Evolutionary conservation across 1,140 invertebrate genomes (phyloP).

Genomic region (Riptortus pedestris): DNA sequence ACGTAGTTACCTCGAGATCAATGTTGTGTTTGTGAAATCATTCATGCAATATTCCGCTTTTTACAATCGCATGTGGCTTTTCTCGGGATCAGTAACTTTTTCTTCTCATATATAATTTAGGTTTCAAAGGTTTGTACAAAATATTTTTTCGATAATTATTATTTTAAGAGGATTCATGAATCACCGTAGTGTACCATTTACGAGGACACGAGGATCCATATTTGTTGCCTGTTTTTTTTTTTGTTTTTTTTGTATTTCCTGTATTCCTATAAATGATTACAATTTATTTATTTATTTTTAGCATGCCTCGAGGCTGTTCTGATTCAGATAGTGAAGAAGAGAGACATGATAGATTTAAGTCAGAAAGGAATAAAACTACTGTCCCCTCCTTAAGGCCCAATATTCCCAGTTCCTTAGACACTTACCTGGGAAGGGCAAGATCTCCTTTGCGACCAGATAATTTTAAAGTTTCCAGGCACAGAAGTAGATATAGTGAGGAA

Average conservation of each 20-base stretch:
- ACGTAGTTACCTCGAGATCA: not conserved
- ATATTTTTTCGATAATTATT: too few relatives aligned
- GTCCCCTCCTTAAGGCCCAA: not conserved
- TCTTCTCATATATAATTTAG: not conserved
- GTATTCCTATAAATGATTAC: not conserved
- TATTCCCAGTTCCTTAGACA: constrained; percentile 1
- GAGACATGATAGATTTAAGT: constrained; percentile 23
- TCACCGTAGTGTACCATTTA: too few relatives aligned
- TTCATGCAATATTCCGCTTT: not conserved
- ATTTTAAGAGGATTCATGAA: too few relatives aligned
- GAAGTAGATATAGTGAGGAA: constrained; percentile 16
- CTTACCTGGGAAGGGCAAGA: constrained; percentile 6
- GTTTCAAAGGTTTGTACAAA: not conserved
- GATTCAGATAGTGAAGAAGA: constrained; percentile 22
- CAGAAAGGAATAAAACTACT: constrained; percentile 17
- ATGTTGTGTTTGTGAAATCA: not conserved
- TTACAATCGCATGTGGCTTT: not conserved
- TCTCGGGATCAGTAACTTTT: not conserved
- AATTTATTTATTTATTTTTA: not conserved
- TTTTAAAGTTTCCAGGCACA: constrained; percentile 1
- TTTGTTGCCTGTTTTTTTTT: too few relatives aligned
- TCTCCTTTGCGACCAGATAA: constrained; percentile 6
- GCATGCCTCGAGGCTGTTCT: constrained; percentile 20
- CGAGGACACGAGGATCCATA: too few relatives aligned
- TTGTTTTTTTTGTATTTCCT: not conserved